phyloP scores from a whole-genome alignment of 2,888 invertebrate genomes.

The Alloplasta piceator region DNA sequence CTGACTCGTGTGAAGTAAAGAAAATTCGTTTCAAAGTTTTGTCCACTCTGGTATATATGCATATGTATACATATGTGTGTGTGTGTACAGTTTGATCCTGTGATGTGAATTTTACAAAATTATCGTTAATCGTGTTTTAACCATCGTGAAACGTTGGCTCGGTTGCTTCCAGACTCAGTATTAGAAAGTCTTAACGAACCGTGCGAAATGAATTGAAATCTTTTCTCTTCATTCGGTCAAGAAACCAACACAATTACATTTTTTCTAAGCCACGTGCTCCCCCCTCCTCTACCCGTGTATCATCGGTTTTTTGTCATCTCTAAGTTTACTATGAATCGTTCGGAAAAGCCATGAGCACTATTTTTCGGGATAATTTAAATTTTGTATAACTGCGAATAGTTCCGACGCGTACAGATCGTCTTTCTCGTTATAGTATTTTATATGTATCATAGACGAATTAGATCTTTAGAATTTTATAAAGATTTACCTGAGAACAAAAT shows the following conservation, averaged over 20 bases:
- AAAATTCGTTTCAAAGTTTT: conserved; percentile 26
- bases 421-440: conserved; percentile 71
- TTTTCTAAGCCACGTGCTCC: conserved; percentile 21
- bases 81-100: conserved; percentile 30
- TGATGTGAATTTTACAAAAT: conserved; percentile 8
- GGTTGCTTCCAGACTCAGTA: conserved; percentile 79
- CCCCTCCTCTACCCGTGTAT: conserved; percentile 45
- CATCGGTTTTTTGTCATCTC: conserved; percentile 58
- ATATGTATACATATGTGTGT: too few relatives aligned
- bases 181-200: conserved; percentile 70
- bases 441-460: conserved; percentile 66
- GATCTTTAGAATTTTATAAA: conserved; percentile 72
- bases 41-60: conserved; percentile 7
- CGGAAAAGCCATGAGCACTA: conserved; percentile 53
- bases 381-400: conserved; percentile 66
- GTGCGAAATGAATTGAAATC: conserved; percentile 20
- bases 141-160: conserved; percentile 72
- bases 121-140: conserved; percentile 7
- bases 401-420: conserved; percentile 71
- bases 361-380: conserved; percentile 73
- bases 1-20: background rate
- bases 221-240: conserved; percentile 39
- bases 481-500: conserved; percentile 64
- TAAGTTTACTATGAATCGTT: conserved; percentile 46
- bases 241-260: conserved; percentile 54